A percentile compares a stretch with the other conserved stretches of the same genome.
These are phyloP conservation scores for Chymomyza fuscimana DNA, from an alignment of 2,888 invertebrate genomes.

Conservation along the genomic window DNA sequence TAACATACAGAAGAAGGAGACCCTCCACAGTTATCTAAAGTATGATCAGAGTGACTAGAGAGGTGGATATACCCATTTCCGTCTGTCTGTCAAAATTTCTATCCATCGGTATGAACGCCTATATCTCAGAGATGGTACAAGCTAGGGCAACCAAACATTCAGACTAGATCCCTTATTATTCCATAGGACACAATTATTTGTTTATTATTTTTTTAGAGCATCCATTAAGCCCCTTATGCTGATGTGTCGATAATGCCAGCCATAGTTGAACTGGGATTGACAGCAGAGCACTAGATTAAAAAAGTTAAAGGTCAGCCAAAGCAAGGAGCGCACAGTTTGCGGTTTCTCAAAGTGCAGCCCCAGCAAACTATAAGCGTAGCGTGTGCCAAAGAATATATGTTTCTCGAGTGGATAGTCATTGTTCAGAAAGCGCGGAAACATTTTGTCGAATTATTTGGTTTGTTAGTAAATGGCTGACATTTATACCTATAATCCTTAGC, in stretches of 20 bases:
- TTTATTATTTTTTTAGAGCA: conserved; percentile 45
- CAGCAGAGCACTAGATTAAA: conserved; percentile 58
- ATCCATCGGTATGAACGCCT: too few species aligned
- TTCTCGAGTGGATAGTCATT: conserved; percentile 49
- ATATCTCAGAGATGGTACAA: too few species aligned
- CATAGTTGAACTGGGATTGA: conserved; percentile 60
- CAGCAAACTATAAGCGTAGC: conserved; percentile 50
- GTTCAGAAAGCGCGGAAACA: conserved; percentile 55
- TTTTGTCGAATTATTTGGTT: conserved; percentile 19
- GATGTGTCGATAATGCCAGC: conserved; percentile 46
- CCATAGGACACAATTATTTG: too few species aligned
- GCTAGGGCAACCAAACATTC: too few species aligned
- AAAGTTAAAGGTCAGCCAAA: conserved; percentile 57
- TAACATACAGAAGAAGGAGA: too few species aligned
- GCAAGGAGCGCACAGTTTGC: conserved; percentile 15
- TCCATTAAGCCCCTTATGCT: conserved; percentile 61
- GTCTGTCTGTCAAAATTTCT: too few species aligned
- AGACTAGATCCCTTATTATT: too few species aligned
- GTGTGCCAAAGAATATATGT: conserved; percentile 57
- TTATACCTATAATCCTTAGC: neutral
- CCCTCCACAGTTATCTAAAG: too few species aligned
- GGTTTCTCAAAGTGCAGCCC: conserved; percentile 44
- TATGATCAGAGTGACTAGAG: too few species aligned
- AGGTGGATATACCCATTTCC: too few species aligned
- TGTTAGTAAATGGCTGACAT: neutral